Conservation (phyloP, 2,797 vertebrate species). For the Percopsis omiscomaycus region DNA sequence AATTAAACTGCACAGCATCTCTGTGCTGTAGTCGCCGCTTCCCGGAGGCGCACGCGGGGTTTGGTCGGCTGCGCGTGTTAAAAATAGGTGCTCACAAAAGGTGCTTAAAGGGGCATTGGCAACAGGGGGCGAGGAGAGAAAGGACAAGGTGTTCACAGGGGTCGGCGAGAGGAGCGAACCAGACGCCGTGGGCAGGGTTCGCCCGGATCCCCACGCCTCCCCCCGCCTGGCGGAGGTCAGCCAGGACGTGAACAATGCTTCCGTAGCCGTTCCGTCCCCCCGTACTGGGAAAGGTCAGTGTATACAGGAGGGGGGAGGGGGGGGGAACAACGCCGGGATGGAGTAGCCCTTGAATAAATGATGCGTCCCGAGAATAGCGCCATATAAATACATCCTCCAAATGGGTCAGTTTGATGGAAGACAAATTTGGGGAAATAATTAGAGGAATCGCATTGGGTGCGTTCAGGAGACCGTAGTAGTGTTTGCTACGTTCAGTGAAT, state of each 20-base stretch:
- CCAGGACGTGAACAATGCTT: conserved; percentile 38
- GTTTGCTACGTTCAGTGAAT: too few species aligned
- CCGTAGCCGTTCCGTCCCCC: conserved; percentile 36
- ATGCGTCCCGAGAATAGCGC: conserved; percentile 26
- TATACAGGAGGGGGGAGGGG: neutral
- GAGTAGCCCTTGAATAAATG: conserved; percentile 13
- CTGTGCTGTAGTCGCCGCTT: conserved; percentile 31
- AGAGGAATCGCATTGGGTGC: neutral
- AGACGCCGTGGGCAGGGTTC: conserved; percentile 23
- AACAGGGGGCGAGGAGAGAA: conserved; percentile 18
- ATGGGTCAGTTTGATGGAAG: conserved; percentile 42
- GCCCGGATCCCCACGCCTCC: conserved; percentile 5
- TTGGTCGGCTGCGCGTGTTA: neutral
- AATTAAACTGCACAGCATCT: conserved; percentile 39
- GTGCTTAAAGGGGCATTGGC: conserved; percentile 26
- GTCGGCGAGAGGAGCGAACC: conserved; percentile 35
- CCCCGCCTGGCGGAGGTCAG: conserved; percentile 40
- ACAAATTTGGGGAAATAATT: conserved; percentile 5
- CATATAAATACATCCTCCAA: conserved; percentile 29
- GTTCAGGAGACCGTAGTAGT: too few species aligned
- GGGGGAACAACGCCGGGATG: neutral
- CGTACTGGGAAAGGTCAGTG: neutral
- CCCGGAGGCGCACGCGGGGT: too few species aligned
- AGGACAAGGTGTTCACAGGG: conserved; percentile 25
- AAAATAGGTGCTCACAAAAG: conserved; percentile 47